A percentile compares a stretch with the other conserved stretches of the same genome.
Conservation (phyloP, 2,113 vertebrate species). For the Mormyrus lacerda region DNA sequence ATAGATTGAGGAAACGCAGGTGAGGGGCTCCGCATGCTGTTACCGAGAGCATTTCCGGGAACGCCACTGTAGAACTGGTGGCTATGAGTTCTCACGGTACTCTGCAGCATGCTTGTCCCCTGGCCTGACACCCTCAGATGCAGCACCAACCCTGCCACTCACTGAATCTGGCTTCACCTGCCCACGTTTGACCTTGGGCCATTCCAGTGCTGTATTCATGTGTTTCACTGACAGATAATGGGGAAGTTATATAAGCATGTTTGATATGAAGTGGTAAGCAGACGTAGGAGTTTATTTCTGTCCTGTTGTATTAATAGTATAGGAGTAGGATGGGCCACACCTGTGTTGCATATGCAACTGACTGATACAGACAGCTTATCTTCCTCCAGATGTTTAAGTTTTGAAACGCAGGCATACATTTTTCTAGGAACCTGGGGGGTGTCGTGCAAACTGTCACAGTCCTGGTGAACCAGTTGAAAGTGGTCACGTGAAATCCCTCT, state of each 20-base stretch:
- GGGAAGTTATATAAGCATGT: background rate
- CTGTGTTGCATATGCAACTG: background rate
- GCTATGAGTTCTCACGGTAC: background rate
- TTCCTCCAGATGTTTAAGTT: background rate
- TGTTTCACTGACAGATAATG: background rate
- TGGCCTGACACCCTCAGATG: background rate
- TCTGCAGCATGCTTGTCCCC: background rate
- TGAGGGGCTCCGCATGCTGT: background rate
- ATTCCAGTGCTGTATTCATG: background rate
- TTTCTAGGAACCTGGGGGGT: background rate
- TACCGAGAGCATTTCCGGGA: background rate
- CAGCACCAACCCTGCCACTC: background rate
- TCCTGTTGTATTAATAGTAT: conserved; percentile 10
- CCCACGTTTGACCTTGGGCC: background rate
- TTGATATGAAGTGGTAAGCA: background rate
- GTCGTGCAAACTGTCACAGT: background rate
- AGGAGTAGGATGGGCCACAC: background rate
- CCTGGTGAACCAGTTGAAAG: background rate
- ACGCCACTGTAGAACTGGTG: background rate
- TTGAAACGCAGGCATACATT: background rate
- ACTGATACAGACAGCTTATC: conserved; percentile 2
- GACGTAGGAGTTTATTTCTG: background rate
- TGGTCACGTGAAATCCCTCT: background rate
- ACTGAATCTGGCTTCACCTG: background rate
- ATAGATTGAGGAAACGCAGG: background rate